Base-by-base conservation (phyloP, 2,797 vertebrate genomes). In the Furcifer pardalis region DNA sequence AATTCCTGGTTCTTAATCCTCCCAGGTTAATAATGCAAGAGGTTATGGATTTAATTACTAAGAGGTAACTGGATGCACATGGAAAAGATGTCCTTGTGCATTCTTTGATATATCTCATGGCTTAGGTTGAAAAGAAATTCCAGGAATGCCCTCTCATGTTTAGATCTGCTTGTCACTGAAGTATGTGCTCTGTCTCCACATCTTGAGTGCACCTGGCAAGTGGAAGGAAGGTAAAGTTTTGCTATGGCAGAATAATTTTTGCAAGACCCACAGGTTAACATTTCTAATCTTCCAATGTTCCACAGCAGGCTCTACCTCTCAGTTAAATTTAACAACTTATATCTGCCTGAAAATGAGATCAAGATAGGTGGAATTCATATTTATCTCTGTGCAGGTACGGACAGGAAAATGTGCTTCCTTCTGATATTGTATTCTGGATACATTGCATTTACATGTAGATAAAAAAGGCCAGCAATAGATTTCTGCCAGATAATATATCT, bases 181-280 rank as follows among this genome's bases (percentile, higher is more conserved):
- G 49, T 60, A 60, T 68, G 49, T 52, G 32, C n/a, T 68, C 30
- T 32, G 56, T 59, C n/a, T 65, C 32, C 49, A 75, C n/a, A 21
- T 76, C 52, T 66, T 60, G 49, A 42, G 9, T 13, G n/a, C 15
- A 68, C 40, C 49, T 75, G 46, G n/a, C 78, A 60, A 37, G 30
- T 68, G 52, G 76, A 75, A 25, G 37, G 32, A 76, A 81, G 44
- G 56, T 75, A 68, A 68, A 59, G 66, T 17, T 27, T 79, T 85
- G 37, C 78, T 81, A 73, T 75, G 75, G 76, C 62, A 69, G 72
- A 85, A 56, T 56, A 81, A 81, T 81, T 81, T 81, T 78, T 85
- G 72, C n/a, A 68, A n/a, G 78, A 76, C 62, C 68, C 62, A 81
- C 81, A 85, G 84, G 84, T 85, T 85, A 85, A 85, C 78, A 81